phyloP scores from a whole-genome alignment of 2,797 vertebrate species.

The Syngnathus rostellatus region DNA sequence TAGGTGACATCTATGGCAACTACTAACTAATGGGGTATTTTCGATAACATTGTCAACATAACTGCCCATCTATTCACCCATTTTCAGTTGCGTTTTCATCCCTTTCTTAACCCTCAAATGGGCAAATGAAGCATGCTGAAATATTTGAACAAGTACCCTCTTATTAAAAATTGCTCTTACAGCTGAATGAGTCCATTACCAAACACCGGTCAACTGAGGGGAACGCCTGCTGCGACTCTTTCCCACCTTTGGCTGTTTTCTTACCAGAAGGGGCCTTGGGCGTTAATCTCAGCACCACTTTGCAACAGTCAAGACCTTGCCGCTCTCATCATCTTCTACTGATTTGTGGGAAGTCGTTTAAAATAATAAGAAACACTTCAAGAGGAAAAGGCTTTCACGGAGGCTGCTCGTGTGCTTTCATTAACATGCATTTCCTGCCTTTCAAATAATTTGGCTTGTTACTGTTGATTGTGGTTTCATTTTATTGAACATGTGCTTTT shows the following conservation, averaged over 20 bases:
- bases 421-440: slow-evolving; percentile 41
- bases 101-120: slow-evolving; percentile 14
- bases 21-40: not conserved
- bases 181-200: slow-evolving; percentile 52
- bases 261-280: slow-evolving; percentile 27
- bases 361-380: slow-evolving; percentile 40
- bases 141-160: slow-evolving; percentile 27
- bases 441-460: slow-evolving; percentile 48
- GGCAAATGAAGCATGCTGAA: slow-evolving; percentile 34
- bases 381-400: slow-evolving; percentile 16
- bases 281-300: slow-evolving; percentile 37
- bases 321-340: slow-evolving; percentile 24
- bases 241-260: slow-evolving; percentile 40
- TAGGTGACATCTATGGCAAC: not conserved
- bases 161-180: slow-evolving; percentile 50
- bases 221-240: slow-evolving; percentile 40
- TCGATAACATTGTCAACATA: not conserved
- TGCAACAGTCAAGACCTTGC: slow-evolving; percentile 24
- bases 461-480: slow-evolving; percentile 52
- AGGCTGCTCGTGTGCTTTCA: slow-evolving; percentile 26
- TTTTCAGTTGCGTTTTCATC: slow-evolving; percentile 7
- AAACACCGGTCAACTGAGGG: slow-evolving; percentile 32
- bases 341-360: slow-evolving; percentile 38
- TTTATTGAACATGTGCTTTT: slow-evolving; percentile 60
- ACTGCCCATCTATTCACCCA: not conserved